Evolutionary conservation across 2,888 invertebrate species (phyloP), one percentile per base, ranked within the genome.

Genomic region (Dyspetes luteomarginatus): DNA sequence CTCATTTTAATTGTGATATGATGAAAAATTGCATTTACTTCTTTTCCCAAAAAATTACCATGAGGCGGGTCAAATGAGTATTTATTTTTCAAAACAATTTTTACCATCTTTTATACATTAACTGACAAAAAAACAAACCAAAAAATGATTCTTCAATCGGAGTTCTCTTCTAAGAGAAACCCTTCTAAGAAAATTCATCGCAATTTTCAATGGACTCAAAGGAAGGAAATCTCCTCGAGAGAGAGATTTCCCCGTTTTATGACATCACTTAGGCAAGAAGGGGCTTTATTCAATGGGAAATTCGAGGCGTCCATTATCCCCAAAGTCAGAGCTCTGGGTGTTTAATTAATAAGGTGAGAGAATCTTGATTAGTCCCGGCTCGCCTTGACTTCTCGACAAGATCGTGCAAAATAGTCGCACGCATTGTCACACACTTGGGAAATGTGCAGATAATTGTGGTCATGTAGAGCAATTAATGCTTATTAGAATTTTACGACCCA

Each of bases 321-420:
- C 45, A 81, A 71, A 75, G 68, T 48, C 48, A 48, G 36, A 9
- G 5, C 2, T 36, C 65, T 65, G 19, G 60, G 36, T 62, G 65
- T 83, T 82, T 82, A 82, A 82, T 82, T 72, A 79, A 36, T 7
- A 12, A 15, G 48, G 80, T 83, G 83, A 83, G 82, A 84, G 83
- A 84, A 85, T 83, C 84, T 83, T 81, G 81, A 81, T 81, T 81
- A 81, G 76, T 69, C 55, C 67, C 64, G 24, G 28, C 52, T 9
- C 48, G 60, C 68, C 56, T 67, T 17, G 30, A 55, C 41, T 60
- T 56, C 64, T 48, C 62, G 48, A 43, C 68, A 72, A 72, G 72
- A 76, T 76, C 67, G 76, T 62, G 72, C 41, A 56, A 73, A 77
- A 55, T 67, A 64, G 72, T 73, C 62, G 43, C 55, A 24, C 76